A percentile compares a stretch with the other conserved stretches of the same genome.
These are phyloP conservation scores for Dicentrarchus labrax DNA, from an alignment of 2,113 vertebrate genomes.

Conservation along the genomic window DNA sequence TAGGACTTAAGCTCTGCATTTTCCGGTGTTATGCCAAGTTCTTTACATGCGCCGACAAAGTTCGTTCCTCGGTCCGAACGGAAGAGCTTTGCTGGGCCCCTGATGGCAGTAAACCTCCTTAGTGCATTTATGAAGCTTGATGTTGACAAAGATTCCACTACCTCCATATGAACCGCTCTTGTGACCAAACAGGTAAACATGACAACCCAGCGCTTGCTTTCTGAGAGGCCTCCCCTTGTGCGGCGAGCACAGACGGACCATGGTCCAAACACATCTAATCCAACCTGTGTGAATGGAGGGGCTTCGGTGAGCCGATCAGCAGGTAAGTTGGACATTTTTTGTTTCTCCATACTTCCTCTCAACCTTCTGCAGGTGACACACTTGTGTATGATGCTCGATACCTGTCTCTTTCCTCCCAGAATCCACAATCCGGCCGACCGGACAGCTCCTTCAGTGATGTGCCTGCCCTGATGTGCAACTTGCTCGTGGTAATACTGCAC, in stretches of 20 bases:
- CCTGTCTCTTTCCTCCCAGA: too few relatives aligned
- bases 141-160: neutral
- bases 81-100: neutral
- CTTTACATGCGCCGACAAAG: constrained; percentile 1
- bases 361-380: neutral
- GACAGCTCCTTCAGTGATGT: neutral
- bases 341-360: neutral
- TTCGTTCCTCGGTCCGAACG: neutral
- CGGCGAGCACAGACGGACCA: neutral
- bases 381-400: neutral
- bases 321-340: constrained; percentile 13
- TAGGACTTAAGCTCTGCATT: neutral
- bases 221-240: neutral
- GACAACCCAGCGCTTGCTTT: neutral
- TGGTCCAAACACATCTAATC: neutral
- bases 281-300: neutral
- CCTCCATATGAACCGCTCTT: neutral
- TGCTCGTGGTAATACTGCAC: neutral
- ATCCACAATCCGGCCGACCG: too few relatives aligned
- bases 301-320: neutral
- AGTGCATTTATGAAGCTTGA: constrained; percentile 6
- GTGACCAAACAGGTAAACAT: neutral
- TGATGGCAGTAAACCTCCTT: neutral
- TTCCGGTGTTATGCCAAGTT: neutral
- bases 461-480: constrained; percentile 2